These are phyloP conservation scores for Pseudococcus jackbeardsleyi DNA, from an alignment of 2,888 invertebrate genomes.

Conservation along the genomic window DNA sequence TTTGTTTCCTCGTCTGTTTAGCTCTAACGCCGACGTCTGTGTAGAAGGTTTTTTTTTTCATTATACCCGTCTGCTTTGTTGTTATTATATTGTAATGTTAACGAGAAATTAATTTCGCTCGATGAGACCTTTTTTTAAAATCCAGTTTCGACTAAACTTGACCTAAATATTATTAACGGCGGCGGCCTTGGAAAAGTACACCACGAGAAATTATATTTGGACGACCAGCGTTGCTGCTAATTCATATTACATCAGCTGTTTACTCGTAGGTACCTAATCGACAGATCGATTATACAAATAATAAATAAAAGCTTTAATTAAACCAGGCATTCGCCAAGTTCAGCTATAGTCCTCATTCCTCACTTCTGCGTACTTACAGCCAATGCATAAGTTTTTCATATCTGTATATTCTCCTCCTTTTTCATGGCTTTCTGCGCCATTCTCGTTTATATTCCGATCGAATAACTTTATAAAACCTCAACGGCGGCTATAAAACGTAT, in stretches of 20 bases:
- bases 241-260: background rate
- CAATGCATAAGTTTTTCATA: background rate
- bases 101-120: conserved; percentile 8
- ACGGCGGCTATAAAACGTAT: background rate
- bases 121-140: background rate
- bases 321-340: background rate
- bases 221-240: background rate
- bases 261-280: background rate
- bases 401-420: background rate
- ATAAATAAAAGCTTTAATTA: background rate
- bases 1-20: background rate
- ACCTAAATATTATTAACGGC: background rate
- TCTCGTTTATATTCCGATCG: background rate
- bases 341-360: too few species aligned
- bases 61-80: background rate
- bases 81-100: background rate
- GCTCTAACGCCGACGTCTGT: too few species aligned
- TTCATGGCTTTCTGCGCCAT: background rate
- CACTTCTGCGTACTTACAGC: background rate
- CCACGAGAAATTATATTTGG: background rate
- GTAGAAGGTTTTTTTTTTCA: background rate
- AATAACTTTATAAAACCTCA: background rate
- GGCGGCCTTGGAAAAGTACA: background rate
- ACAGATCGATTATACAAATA: background rate
- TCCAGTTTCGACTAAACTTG: background rate